A percentile compares a stretch with the other conserved stretches of the same genome.
phyloP scores from a whole-genome alignment of 1,140 invertebrate genomes.

The Aleiodes sp. region DNA sequence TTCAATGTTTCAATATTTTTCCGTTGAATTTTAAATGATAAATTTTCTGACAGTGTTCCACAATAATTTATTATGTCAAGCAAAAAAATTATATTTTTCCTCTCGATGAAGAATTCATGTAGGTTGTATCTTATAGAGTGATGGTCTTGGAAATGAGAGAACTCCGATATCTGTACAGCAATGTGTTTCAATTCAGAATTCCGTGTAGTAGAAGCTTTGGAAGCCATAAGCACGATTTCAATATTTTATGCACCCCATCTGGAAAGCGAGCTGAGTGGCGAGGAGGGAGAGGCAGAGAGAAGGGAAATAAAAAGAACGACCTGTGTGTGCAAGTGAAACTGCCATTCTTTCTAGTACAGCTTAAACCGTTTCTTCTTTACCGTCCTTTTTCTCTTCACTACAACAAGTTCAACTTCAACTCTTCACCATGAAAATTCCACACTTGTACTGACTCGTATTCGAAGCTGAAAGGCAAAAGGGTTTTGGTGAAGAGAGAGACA shows the following conservation, averaged over 20 bases:
- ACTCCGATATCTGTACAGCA: slow-evolving; percentile 28
- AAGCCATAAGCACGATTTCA: slow-evolving; percentile 35
- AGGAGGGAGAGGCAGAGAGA: neutral
- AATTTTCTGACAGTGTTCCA: too few relatives aligned
- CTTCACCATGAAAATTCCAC: neutral
- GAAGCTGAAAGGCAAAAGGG: neutral
- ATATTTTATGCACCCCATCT: slow-evolving; percentile 35
- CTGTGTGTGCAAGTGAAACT: slow-evolving; percentile 27
- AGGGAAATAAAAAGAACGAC: neutral
- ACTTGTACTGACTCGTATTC: neutral
- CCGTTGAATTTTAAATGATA: too few relatives aligned
- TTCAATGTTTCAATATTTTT: too few relatives aligned
- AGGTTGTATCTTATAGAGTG: neutral
- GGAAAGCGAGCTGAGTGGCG: slow-evolving; percentile 11
- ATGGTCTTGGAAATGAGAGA: slow-evolving; percentile 11
- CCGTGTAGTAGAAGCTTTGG: slow-evolving; percentile 22
- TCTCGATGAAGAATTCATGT: neutral
- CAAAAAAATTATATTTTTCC: neutral
- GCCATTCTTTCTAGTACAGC: slow-evolving; percentile 28
- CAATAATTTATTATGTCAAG: neutral
- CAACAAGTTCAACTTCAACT: neutral
- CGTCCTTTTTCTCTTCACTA: neutral
- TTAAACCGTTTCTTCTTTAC: slow-evolving; percentile 15
- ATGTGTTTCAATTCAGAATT: slow-evolving; percentile 36
- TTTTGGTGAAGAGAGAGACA: neutral